Evolutionary conservation across 2,113 vertebrate species (phyloP).

Genomic region (Microtus oregoni): DNA sequence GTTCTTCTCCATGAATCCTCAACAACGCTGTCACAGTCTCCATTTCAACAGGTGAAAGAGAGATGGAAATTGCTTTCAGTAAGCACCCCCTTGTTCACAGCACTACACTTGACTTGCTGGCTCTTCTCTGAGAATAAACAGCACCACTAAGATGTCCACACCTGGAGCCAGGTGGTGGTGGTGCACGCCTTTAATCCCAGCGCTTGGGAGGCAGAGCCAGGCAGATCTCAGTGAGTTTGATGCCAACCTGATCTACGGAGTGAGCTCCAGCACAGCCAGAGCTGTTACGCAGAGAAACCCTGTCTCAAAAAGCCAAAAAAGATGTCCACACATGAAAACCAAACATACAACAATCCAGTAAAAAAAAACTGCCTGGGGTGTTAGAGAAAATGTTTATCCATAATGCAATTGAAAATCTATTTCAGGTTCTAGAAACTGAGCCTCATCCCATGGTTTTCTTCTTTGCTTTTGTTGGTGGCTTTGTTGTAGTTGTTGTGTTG

Average conservation of each 20-base stretch:
- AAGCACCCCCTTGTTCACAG: background rate
- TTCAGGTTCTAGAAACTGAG: background rate
- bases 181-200: no score
- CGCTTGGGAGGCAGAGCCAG: no score
- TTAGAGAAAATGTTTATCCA: slow-evolving; percentile 21
- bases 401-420: background rate
- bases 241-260: no score
- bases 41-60: background rate
- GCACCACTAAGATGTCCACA: background rate
- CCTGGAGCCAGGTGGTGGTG: background rate
- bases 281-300: no score
- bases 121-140: slow-evolving; percentile 18
- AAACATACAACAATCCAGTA: slow-evolving; percentile 10
- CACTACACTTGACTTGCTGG: background rate
- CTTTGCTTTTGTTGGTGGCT: background rate
- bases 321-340: background rate
- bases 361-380: background rate
- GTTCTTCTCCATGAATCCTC: slow-evolving; percentile 31
- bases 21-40: slow-evolving; percentile 4
- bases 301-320: background rate
- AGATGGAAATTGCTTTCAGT: slow-evolving; percentile 8
- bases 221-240: no score
- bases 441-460: background rate
- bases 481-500: background rate
- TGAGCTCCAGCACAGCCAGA: no score